A percentile compares a stretch with the other conserved stretches of the same genome.
Evolutionary conservation across 2,113 vertebrate genomes (phyloP).

Genomic region (Ictalurus furcatus): DNA sequence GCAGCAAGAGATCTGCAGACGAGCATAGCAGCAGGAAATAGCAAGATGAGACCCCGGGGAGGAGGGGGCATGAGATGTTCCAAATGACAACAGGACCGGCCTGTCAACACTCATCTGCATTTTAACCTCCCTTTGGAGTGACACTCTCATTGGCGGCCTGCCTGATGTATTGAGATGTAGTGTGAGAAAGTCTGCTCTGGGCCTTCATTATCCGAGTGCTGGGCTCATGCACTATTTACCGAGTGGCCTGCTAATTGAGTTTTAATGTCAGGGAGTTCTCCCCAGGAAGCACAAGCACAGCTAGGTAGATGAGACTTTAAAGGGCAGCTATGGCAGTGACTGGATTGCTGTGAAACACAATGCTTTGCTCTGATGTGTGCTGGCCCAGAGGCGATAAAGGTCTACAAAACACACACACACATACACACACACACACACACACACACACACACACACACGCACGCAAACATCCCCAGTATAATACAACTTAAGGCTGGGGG

Average conservation of each 20-base stretch:
- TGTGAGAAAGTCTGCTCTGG: slow-evolving; percentile 46
- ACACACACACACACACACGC: not conserved
- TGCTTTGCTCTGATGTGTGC: slow-evolving; percentile 60
- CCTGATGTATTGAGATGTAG: slow-evolving; percentile 66
- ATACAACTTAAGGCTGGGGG: slow-evolving; percentile 25
- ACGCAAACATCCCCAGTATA: not conserved
- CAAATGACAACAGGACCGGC: slow-evolving; percentile 67
- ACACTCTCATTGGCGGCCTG: slow-evolving; percentile 59
- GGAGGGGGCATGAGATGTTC: slow-evolving; percentile 52
- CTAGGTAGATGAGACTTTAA: slow-evolving; percentile 59
- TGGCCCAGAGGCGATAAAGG: slow-evolving; percentile 26
- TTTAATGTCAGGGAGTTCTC: slow-evolving; percentile 66
- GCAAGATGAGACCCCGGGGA: slow-evolving; percentile 59
- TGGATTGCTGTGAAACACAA: slow-evolving; percentile 48
- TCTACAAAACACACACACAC: not conserved
- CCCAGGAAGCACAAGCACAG: slow-evolving; percentile 52
- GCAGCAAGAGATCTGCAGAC: slow-evolving; percentile 46
- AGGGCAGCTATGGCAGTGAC: slow-evolving; percentile 60
- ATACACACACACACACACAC: not conserved
- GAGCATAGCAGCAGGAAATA: slow-evolving; percentile 50
- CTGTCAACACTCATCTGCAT: slow-evolving; percentile 72
- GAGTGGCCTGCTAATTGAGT: slow-evolving; percentile 67
- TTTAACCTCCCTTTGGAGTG: slow-evolving; percentile 58
- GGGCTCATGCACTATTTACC: slow-evolving; percentile 67
- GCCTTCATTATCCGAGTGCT: slow-evolving; percentile 56